A percentile compares a stretch with the other conserved stretches of the same genome.
Evolutionary conservation across 2,888 invertebrate species (phyloP).

Genomic region (Eucera pruinosa): DNA sequence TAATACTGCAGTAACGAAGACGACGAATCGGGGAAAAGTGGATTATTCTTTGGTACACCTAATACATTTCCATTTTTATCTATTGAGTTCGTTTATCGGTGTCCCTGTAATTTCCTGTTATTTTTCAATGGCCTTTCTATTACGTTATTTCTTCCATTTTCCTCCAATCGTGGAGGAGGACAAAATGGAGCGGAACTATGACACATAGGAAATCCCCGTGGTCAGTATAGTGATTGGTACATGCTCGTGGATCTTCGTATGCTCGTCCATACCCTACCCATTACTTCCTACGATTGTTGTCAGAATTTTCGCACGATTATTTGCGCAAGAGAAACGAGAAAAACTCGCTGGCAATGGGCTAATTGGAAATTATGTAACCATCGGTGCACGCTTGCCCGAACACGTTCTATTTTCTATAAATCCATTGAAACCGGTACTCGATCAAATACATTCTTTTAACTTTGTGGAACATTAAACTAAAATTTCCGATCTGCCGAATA

Average conservation of each 20-base stretch:
- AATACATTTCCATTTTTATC: background rate
- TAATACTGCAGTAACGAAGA: too few relatives aligned
- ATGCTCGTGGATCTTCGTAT: slow-evolving; percentile 53
- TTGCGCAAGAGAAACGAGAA: slow-evolving; percentile 48
- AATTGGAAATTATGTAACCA: slow-evolving; percentile 65
- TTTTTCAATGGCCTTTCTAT: background rate
- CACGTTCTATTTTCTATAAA: slow-evolving; percentile 64
- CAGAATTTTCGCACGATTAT: slow-evolving; percentile 69
- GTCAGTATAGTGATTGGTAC: slow-evolving; percentile 28
- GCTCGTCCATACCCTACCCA: slow-evolving; percentile 36
- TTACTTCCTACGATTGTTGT: slow-evolving; percentile 69
- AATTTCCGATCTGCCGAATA: too few relatives aligned
- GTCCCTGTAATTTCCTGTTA: too few relatives aligned
- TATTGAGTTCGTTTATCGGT: background rate
- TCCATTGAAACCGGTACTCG: background rate
- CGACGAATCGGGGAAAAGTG: too few relatives aligned
- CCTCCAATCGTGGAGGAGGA: background rate
- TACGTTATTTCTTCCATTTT: background rate
- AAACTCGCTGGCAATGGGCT: slow-evolving; percentile 50
- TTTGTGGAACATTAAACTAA: too few relatives aligned
- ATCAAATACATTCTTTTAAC: too few relatives aligned
- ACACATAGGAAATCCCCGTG: slow-evolving; percentile 63
- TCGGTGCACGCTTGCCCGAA: slow-evolving; percentile 40
- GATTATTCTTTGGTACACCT: too few relatives aligned
- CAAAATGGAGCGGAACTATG: slow-evolving; percentile 67